These are phyloP conservation scores for Tursiops truncatus DNA, from an alignment of 2,113 vertebrate species.

Conservation along the genomic window DNA sequence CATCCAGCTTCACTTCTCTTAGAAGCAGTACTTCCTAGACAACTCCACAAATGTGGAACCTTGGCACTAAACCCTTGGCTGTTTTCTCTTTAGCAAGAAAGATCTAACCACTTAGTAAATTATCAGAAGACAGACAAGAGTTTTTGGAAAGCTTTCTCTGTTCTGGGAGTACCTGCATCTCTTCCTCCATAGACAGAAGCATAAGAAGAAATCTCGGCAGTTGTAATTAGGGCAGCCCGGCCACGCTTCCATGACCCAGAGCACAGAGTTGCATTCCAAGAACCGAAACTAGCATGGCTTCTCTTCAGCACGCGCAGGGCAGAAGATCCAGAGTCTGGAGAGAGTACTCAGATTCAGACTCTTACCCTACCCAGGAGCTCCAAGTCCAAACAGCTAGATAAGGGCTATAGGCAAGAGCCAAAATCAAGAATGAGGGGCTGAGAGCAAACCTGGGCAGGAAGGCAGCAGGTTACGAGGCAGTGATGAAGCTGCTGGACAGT, in stretches of 20 bases:
- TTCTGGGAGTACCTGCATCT: neutral
- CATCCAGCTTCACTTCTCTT: neutral
- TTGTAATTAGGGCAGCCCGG: neutral
- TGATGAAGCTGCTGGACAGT: neutral
- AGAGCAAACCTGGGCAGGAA: neutral
- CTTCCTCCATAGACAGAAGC: neutral
- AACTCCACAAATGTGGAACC: neutral
- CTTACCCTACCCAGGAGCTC: neutral
- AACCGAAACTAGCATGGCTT: neutral
- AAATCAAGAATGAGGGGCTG: neutral
- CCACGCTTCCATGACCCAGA: neutral
- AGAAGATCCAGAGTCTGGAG: neutral
- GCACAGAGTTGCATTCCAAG: neutral
- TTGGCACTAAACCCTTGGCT: neutral
- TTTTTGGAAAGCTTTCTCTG: neutral
- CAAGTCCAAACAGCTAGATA: neutral
- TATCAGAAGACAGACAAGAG: neutral
- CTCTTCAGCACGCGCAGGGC: neutral
- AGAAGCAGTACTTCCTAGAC: neutral
- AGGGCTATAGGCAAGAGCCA: neutral
- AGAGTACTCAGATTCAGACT: neutral
- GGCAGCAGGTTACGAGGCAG: neutral
- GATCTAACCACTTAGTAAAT: neutral
- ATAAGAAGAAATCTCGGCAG: neutral
- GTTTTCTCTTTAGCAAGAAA: constrained; percentile 3